These are phyloP conservation scores for Xiphophorus couchianus DNA, from an alignment of 2,113 vertebrate species.

Conservation along the genomic window DNA sequence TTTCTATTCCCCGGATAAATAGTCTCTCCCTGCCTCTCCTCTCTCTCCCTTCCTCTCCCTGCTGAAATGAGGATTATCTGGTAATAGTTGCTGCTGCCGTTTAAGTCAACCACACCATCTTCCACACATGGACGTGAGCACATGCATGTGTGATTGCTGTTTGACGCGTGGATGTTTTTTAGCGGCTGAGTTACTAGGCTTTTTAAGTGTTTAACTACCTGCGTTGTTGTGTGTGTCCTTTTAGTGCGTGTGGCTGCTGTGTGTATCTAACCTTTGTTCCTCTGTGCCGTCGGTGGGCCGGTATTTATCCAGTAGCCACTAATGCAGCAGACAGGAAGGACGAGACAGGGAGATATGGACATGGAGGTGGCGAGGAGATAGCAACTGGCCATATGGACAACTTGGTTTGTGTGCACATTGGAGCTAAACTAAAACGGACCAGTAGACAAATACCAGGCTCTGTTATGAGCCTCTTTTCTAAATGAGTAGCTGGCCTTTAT, in stretches of 20 bases:
- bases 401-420: background rate
- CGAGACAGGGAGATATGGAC: constrained; percentile 53
- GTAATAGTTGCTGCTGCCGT: constrained; percentile 67
- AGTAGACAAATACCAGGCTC: background rate
- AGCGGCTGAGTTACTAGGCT: constrained; percentile 50
- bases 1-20: constrained; percentile 95
- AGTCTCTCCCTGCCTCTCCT: constrained; percentile 69
- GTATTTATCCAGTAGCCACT: constrained; percentile 77
- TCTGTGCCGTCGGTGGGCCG: constrained; percentile 48
- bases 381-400: constrained; percentile 60
- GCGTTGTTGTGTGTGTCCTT: constrained; percentile 33
- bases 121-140: constrained; percentile 2
- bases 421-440: constrained; percentile 2
- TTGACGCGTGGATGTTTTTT: constrained; percentile 45
- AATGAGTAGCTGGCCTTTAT: background rate
- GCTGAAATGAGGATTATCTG: constrained; percentile 68
- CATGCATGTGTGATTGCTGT: constrained; percentile 24
- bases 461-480: background rate
- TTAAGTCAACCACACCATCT: constrained; percentile 61
- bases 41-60: constrained; percentile 32
- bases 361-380: constrained; percentile 43
- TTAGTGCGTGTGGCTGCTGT: constrained; percentile 23
- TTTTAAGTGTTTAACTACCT: constrained; percentile 69
- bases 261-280: constrained; percentile 78
- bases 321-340: constrained; percentile 71